Base-by-base conservation (phyloP, 2,888 invertebrate genomes). In the Baccha elongata region DNA sequence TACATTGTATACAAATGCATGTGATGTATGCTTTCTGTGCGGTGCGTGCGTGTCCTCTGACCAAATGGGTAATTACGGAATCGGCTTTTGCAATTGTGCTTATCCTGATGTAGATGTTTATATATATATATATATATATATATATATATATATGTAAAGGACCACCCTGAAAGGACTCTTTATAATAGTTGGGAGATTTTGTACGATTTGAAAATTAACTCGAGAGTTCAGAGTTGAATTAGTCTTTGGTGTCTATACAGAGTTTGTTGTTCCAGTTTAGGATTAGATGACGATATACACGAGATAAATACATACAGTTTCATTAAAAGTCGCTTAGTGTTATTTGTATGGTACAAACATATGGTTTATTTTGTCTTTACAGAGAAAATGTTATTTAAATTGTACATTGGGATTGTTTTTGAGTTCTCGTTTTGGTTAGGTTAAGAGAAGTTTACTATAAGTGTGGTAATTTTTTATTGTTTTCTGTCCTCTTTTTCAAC, bases 51-150 rank as follows among this genome's bases (percentile, higher is more conserved):
- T 74, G 73, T 67, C 48, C 78, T n/a, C n/a, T 68, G 62, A 35
- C 76, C 72, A 78, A 58, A 62, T 68, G 68, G 83, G 64, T 78
- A 83, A 83, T 78, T 83, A 83, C 78, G 78, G 53, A 83, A 78
- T 68, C 65, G 67, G 73, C 76, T 68, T 81, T 83, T 72, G 68
- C 62, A 73, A 83, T 83, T 76, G 67, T 75, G 62, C 62, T 76
- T 76, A 83, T 83, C 67, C 72, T 58, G n/a, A n/a, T n/a, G 60
- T 32, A 32, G n/a, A n/a, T n/a, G 29, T 32, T 32, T 32, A 32
- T 32, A 32, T 32, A 32, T 8, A 32, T 8, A 32, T 32, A 8
- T 32, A n/a, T 3, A 29, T 29, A 46, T 62, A 6, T 60, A 13
- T 26, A 10, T 19, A 23, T 5, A 23, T n/a, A n/a, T n/a, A n/a